A percentile compares a stretch with the other conserved stretches of the same genome.
Evolutionary conservation across 1,140 invertebrate species (phyloP).

Genomic region (Doryteuthis pealeii): DNA sequence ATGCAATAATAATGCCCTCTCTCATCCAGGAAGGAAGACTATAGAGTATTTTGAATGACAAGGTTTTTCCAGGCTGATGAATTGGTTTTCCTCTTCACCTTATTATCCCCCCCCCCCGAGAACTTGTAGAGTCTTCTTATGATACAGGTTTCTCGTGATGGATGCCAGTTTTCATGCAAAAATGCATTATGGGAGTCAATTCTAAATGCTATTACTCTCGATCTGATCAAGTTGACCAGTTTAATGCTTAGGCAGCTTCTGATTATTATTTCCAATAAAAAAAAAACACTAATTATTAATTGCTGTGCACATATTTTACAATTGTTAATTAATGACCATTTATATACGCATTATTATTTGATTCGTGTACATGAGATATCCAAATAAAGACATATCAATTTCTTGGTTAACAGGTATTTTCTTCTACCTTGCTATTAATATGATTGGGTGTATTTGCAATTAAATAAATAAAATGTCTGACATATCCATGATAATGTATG

Average conservation of each 20-base stretch:
- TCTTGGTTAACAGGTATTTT: too few relatives aligned
- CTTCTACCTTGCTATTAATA: background rate
- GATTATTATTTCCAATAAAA: too few relatives aligned
- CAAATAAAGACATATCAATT: too few relatives aligned
- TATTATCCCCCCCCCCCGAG: background rate
- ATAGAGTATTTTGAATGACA: background rate
- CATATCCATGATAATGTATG: background rate
- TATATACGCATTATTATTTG: too few relatives aligned
- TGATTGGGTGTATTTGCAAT: background rate
- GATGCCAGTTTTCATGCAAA: background rate
- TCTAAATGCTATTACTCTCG: background rate
- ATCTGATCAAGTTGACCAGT: background rate
- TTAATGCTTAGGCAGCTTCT: too few relatives aligned
- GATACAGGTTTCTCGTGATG: background rate
- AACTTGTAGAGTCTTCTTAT: background rate
- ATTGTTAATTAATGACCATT: too few relatives aligned
- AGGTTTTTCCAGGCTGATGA: background rate
- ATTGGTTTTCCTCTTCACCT: background rate
- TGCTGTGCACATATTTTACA: too few relatives aligned
- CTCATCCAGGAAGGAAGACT: background rate
- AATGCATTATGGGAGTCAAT: background rate
- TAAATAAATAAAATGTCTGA: background rate
- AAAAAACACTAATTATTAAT: too few relatives aligned
- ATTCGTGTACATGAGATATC: too few relatives aligned
- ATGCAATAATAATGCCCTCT: background rate